These are phyloP conservation scores for Rhinoderma darwinii DNA, from an alignment of 2,113 vertebrate species.

Conservation along the genomic window DNA sequence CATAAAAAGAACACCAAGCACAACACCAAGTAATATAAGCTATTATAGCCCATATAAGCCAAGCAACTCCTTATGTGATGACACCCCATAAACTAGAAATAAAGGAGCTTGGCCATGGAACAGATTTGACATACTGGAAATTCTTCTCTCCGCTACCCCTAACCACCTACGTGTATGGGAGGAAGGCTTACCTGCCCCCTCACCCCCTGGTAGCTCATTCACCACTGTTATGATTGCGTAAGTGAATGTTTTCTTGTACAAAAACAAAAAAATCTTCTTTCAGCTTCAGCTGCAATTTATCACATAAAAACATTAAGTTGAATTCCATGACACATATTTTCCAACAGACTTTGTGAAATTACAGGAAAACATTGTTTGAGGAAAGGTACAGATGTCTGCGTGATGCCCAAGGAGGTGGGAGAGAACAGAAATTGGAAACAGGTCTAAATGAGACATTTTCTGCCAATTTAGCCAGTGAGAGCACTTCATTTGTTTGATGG, in stretches of 20 bases:
- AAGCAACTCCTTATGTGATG: too few species aligned
- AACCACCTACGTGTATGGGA: neutral
- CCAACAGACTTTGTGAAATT: neutral
- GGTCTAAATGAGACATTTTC: slow-evolving; percentile 42
- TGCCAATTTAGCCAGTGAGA: slow-evolving; percentile 23
- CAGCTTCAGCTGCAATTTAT: neutral
- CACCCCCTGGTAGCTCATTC: neutral
- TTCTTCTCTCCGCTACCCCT: neutral
- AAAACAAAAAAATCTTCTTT: neutral
- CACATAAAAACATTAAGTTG: slow-evolving; percentile 11
- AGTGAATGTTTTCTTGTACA: neutral
- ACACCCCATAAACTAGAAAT: too few species aligned
- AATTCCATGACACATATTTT: slow-evolving; percentile 14
- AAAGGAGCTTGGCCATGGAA: too few species aligned
- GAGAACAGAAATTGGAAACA: slow-evolving; percentile 18
- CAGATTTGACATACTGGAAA: too few species aligned
- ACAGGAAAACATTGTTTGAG: slow-evolving; percentile 23
- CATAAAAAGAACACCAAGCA: too few species aligned
- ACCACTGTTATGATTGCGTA: neutral
- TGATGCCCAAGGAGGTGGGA: slow-evolving; percentile 34
- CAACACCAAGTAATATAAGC: too few species aligned
- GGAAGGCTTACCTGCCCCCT: neutral
- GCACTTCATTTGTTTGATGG: slow-evolving; percentile 30
- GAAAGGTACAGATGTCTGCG: slow-evolving; percentile 22
- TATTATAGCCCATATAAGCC: too few species aligned